These are phyloP conservation scores for Hirundo rustica DNA, from an alignment of 2,797 vertebrate species.

Conservation along the genomic window DNA sequence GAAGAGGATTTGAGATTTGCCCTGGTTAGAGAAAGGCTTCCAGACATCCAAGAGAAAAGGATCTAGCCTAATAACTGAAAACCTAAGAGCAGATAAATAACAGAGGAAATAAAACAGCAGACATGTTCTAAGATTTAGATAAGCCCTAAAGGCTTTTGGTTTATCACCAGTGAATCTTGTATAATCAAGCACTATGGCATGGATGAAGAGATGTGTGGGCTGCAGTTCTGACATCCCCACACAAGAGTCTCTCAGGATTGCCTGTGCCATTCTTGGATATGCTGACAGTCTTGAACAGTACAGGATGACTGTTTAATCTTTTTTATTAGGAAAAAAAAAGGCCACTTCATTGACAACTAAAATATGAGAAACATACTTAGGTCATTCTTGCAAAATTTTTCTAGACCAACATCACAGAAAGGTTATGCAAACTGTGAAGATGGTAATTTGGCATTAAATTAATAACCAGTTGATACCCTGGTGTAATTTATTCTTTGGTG, in stretches of 20 bases:
- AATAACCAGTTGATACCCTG: background rate
- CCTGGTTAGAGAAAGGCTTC: background rate
- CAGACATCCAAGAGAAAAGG: background rate
- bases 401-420: background rate
- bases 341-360: background rate
- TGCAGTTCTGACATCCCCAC: background rate
- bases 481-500: background rate
- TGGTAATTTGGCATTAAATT: background rate
- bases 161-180: background rate
- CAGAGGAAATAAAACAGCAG: background rate
- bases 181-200: background rate
- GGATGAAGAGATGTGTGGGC: background rate
- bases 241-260: background rate
- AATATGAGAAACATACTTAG: background rate
- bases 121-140: background rate
- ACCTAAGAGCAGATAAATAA: background rate
- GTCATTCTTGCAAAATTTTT: background rate
- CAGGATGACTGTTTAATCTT: background rate
- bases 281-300: background rate
- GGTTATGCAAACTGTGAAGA: fast-evolving
- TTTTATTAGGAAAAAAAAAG: background rate
- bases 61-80: background rate
- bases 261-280: background rate
- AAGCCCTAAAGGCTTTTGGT: background rate
- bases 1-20: background rate